Base-by-base conservation (phyloP, 2,797 vertebrate species). In the Hoplostethus mediterraneus region DNA sequence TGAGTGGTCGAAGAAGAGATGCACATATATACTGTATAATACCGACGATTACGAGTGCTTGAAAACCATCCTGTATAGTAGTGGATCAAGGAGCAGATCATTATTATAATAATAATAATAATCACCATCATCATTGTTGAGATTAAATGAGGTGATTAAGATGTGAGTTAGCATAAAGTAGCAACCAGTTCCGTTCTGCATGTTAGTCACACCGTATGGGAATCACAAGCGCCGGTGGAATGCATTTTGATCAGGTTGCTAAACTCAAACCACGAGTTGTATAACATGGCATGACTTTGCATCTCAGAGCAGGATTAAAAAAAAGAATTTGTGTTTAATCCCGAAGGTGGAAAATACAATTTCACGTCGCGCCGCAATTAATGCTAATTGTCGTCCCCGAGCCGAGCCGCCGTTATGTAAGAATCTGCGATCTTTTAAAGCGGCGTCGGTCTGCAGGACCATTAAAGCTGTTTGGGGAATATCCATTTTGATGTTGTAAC, bases 401-500 rank as follows among this genome's bases (percentile, higher is more conserved):
- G 69, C 40, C 61, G 48, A 66, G 66, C 51, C 25, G 76, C 6
- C 53, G 52, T 76, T 66, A 65, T 31, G 42, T 59, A 63, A 81
- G 61, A 63, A 73, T 71, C 73, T 63, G 57, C 10, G 71, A 67
- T 70, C 16, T 59, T 17, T 63, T 53, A 64, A 83, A 21, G 78
- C 16, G 16, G 62, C 70, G 74, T 81, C 48, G 69, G 68, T 73
- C 70, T 58, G 54, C 17, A 48, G 54, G 71, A 58, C 45, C 79
- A 69, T 84, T 83, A 75, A 76, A 80, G 72, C 66, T 85, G 80
- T 85, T 82, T 64, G 54, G 89, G 85, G 83, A 88, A 84, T 86
- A 66, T 75, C 73, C 63, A 63, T 84, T 79, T 21, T 79, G 83
- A 87, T 88, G 79, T 86, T 85, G 86, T 87, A 89, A 87, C 88